Evolutionary conservation across 2,888 invertebrate genomes (phyloP).

Genomic region (Caenorhabditis sp.): DNA sequence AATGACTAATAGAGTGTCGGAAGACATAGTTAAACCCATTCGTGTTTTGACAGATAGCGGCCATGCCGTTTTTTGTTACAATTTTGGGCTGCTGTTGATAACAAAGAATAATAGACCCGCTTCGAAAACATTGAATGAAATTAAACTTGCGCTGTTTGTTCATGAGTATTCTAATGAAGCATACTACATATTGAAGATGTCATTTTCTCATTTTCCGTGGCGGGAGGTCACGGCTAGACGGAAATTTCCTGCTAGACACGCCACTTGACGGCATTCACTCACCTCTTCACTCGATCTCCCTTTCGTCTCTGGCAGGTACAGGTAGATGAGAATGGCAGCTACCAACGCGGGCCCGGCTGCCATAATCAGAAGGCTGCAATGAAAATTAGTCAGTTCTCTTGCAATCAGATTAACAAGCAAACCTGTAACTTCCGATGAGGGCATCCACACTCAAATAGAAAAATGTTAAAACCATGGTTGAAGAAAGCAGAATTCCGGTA

Average conservation of each 20-base stretch:
- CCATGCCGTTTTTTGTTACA: background rate
- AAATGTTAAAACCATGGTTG: conserved; percentile 72
- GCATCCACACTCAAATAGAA: conserved; percentile 71
- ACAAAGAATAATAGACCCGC: background rate
- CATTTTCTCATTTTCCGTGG: background rate
- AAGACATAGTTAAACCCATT: conserved; percentile 5
- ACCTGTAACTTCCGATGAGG: conserved; percentile 65
- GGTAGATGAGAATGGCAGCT: conserved; percentile 68
- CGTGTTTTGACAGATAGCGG: conserved; percentile 11
- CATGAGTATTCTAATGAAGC: background rate
- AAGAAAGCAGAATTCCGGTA: conserved; percentile 70
- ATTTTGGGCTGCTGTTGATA: conserved; percentile 4
- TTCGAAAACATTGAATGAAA: conserved; percentile 1
- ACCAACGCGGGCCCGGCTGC: conserved; percentile 73
- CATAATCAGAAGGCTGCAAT: conserved; percentile 67
- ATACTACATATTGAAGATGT: conserved; percentile 1
- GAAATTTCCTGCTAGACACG: conserved; percentile 14
- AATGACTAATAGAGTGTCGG: conserved; percentile 16
- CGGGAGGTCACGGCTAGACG: conserved; percentile 6
- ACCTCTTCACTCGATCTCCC: conserved; percentile 66
- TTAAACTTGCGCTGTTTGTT: no score
- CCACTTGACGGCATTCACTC: conserved; percentile 36
- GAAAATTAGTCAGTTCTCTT: background rate
- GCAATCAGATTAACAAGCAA: background rate
- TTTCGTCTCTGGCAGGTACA: conserved; percentile 76